Conservation (phyloP, 2,797 vertebrate species). For the Uromys caudimaculatus region DNA sequence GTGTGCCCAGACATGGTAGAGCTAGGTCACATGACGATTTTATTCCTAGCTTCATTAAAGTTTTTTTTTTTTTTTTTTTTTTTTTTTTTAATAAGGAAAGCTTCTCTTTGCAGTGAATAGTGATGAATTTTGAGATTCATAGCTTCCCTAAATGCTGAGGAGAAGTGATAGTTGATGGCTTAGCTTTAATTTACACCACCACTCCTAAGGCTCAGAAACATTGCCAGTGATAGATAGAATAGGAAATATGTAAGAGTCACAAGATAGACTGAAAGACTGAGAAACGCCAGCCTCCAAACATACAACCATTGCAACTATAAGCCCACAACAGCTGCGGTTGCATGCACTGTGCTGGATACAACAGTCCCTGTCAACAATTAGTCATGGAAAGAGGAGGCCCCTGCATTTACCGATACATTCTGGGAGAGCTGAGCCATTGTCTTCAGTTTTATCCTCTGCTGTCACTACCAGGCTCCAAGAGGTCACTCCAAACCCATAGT, state of each 20-base stretch:
- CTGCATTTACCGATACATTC: background rate
- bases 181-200: background rate
- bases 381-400: background rate
- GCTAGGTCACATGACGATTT: no score
- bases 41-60: background rate
- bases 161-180: background rate
- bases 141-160: background rate
- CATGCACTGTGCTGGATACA: background rate
- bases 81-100: background rate
- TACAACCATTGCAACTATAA: background rate
- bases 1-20: background rate
- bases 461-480: background rate
- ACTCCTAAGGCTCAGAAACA: background rate
- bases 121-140: no score
- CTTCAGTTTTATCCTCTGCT: background rate
- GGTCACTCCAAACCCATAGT: background rate
- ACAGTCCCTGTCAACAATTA: background rate
- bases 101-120: no score
- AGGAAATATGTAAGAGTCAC: background rate
- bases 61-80: background rate
- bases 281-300: background rate
- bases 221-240: no score
- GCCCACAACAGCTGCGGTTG: background rate
- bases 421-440: background rate
- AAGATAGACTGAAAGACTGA: background rate